A percentile compares a stretch with the other conserved stretches of the same genome.
These are phyloP conservation scores for Megaceryle maxima DNA, from an alignment of 2,113 vertebrate genomes.

Conservation along the genomic window DNA sequence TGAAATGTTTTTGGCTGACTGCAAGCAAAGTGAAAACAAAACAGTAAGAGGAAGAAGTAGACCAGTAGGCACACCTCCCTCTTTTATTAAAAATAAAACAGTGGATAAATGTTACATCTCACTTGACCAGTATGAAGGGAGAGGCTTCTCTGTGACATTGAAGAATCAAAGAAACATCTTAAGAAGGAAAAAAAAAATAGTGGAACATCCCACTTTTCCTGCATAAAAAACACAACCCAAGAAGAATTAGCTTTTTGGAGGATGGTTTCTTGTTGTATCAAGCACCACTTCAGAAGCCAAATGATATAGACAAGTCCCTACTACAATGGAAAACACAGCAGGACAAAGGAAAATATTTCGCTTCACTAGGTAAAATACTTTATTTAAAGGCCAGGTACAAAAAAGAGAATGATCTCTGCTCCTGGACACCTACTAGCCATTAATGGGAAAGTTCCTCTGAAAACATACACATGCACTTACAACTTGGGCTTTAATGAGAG, in stretches of 20 bases:
- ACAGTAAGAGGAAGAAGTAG: too few species aligned
- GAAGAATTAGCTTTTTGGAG: slow-evolving; percentile 4
- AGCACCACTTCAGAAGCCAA: slow-evolving; percentile 19
- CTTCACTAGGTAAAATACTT: slow-evolving; percentile 1
- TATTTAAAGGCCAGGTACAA: slow-evolving; percentile 31
- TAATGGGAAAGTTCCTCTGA: slow-evolving; percentile 52
- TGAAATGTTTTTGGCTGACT: too few species aligned
- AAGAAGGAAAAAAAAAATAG: not conserved
- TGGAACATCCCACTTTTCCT: not conserved
- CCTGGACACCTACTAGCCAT: slow-evolving; percentile 44
- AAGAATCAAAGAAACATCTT: not conserved
- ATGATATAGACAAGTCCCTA: not conserved
- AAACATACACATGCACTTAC: slow-evolving; percentile 48
- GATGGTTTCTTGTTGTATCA: not conserved
- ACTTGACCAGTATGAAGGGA: not conserved
- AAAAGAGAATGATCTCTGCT: slow-evolving; percentile 50
- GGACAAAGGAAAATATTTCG: slow-evolving; percentile 21
- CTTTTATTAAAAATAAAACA: not conserved
- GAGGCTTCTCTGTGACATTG: not conserved
- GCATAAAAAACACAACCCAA: not conserved
- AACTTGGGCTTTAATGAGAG: slow-evolving; percentile 44
- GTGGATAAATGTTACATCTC: not conserved
- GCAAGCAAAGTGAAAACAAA: too few species aligned
- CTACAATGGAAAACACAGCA: slow-evolving; percentile 21
- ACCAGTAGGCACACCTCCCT: accelerated